Base-by-base conservation (phyloP, 2,888 invertebrate genomes). In the Callyntrura guangdongensis region DNA sequence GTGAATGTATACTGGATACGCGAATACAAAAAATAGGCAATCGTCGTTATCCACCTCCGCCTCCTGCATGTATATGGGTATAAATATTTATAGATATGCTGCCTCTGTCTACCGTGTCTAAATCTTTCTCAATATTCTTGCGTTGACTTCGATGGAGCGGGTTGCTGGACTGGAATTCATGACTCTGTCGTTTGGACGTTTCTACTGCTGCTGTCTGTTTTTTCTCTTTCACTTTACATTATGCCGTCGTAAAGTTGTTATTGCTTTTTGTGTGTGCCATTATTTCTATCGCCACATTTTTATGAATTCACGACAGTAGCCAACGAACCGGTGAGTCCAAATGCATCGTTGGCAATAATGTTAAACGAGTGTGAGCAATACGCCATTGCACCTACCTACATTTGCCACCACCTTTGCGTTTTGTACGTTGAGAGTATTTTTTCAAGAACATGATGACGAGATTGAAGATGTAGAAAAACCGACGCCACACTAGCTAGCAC, bases 251-350 rank as follows among this genome's bases (percentile, higher is more conserved):
- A 53, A 84, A 84, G 53, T 53, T 69, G 67, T 67, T 83, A 83
- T 83, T 83, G 83, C 83, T 83, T 67, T 83, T 67, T 67, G 64
- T 83, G 27, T 84, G 22, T 67, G 49, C 47, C 64, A 67, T 67
- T 83, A 67, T 83, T 45, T n/a, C 53, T 67, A 64, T 36, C 56
- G 53, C 79, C 49, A 69, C 69, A 84, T 84, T 84, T 69, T 84
- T 69, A 84, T 83, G 83, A 67, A 64, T 64, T 83, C 64, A 83
- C 27, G 49, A 83, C 47, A 83, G 49, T 47, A 49, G 49, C 47
- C 64, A 67, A 59, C 59, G 64, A 82, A 84, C 64, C 27, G 69
- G 69, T 84, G 36, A 82, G 53, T 36, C 36, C 67, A n/a, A 25
- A 17, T n/a, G 9, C 25, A 77, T 17, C 49, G 12, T 12, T 22